Conservation (phyloP, 2,888 invertebrate genomes). For the Apamea crenata region DNA sequence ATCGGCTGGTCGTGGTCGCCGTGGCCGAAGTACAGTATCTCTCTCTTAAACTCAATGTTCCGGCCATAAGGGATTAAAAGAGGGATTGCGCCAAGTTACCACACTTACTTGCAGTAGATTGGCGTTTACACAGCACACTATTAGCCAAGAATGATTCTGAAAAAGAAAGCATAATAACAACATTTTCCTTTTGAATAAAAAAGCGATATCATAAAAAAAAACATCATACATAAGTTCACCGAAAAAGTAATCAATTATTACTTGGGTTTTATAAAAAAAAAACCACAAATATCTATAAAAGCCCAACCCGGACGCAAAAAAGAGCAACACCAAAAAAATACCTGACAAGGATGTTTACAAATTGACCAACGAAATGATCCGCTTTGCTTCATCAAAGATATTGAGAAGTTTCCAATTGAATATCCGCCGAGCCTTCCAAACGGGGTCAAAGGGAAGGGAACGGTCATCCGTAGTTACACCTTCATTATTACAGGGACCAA, state of each 20-base stretch:
- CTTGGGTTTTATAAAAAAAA: slow-evolving; percentile 9
- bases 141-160: neutral
- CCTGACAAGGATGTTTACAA: slow-evolving; percentile 59
- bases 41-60: neutral
- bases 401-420: slow-evolving; percentile 69
- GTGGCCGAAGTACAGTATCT: neutral
- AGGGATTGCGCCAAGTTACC: neutral
- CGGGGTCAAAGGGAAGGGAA: slow-evolving; percentile 48
- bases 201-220: neutral
- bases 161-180: neutral
- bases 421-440: slow-evolving; percentile 58
- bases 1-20: neutral
- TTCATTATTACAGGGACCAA: slow-evolving; percentile 53
- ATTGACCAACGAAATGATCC: slow-evolving; percentile 66
- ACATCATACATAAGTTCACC: neutral
- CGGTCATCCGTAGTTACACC: slow-evolving; percentile 46
- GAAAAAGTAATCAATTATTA: neutral
- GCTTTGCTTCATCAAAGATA: slow-evolving; percentile 72
- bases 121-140: neutral
- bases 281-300: slow-evolving; percentile 2
- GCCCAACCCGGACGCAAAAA: slow-evolving; percentile 33
- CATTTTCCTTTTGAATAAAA: neutral
- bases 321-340: slow-evolving; percentile 32
- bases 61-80: neutral
- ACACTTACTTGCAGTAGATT: neutral